phyloP scores from a whole-genome alignment of 2,888 invertebrate species.

The Ormyrus thymus region DNA sequence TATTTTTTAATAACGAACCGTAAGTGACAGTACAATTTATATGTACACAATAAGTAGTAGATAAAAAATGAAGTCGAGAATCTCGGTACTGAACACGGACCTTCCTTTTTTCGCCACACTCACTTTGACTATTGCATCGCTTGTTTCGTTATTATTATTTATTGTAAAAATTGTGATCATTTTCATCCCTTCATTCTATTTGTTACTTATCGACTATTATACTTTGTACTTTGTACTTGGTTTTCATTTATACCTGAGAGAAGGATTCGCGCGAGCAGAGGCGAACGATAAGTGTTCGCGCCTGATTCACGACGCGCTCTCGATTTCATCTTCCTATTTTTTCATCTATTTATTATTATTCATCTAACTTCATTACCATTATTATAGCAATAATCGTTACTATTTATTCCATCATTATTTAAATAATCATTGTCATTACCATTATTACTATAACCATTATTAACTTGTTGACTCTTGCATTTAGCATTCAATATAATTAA shows the following conservation, averaged over 20 bases:
- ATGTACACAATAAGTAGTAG: constrained; percentile 16
- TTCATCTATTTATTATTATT: constrained; percentile 18
- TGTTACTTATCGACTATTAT: constrained; percentile 73
- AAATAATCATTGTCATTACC: constrained; percentile 32
- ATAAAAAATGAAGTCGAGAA: constrained; percentile 48
- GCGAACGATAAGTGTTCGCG: constrained; percentile 27
- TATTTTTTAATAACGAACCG: constrained; percentile 13
- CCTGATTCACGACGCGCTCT: constrained; percentile 30
- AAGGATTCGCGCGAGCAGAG: constrained; percentile 45
- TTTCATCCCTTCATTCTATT: constrained; percentile 38
- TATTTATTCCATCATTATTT: constrained; percentile 40
- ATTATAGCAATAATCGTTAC: constrained; percentile 47
- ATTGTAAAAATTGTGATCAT: constrained; percentile 55
- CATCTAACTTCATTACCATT: constrained; percentile 25
- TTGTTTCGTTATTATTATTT: constrained; percentile 59
- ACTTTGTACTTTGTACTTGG: constrained; percentile 75
- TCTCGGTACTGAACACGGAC: constrained; percentile 58
- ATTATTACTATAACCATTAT: constrained; percentile 46
- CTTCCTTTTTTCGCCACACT: constrained; percentile 58
- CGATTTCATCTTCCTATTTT: constrained; percentile 41
- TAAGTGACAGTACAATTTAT: constrained; percentile 21
- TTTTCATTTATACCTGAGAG: constrained; percentile 73
- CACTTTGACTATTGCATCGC: constrained; percentile 70
- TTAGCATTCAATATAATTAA: constrained; percentile 49
- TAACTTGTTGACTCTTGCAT: constrained; percentile 47